phyloP scores from a whole-genome alignment of 2,797 vertebrate genomes.

The Todus mexicanus region DNA sequence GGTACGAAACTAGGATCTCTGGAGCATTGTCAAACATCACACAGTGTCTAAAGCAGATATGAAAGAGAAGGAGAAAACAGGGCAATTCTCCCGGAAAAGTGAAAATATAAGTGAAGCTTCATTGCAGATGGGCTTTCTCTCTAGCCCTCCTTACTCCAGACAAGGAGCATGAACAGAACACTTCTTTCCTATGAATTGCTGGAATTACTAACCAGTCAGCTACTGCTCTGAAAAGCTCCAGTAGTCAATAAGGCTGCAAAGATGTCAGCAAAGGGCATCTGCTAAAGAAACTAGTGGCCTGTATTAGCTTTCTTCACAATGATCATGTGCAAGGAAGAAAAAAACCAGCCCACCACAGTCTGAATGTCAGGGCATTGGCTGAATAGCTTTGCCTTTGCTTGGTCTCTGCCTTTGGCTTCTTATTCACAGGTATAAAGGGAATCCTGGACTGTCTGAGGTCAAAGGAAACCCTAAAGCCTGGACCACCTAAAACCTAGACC shows the following conservation, averaged over 20 bases:
- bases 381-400: not conserved
- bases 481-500: not conserved
- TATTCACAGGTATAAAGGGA: not conserved
- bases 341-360: not conserved
- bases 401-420: not conserved
- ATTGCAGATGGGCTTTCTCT: not conserved
- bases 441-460: not conserved
- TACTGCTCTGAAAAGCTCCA: not conserved
- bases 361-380: not conserved
- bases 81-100: not conserved
- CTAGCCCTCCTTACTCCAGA: not conserved
- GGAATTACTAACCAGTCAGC: not conserved
- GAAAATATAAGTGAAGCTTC: not conserved
- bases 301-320: not conserved
- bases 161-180: not conserved
- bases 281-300: not conserved
- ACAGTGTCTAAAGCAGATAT: not conserved
- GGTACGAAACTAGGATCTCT: not conserved
- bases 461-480: not conserved
- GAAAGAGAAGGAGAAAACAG: not conserved
- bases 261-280: not conserved
- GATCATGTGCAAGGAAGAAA: not conserved
- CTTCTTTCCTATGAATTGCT: not conserved
- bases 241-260: not conserved
- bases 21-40: not conserved